These are phyloP conservation scores for Apeltes quadracus DNA, from an alignment of 2,113 vertebrate genomes.

Conservation along the genomic window DNA sequence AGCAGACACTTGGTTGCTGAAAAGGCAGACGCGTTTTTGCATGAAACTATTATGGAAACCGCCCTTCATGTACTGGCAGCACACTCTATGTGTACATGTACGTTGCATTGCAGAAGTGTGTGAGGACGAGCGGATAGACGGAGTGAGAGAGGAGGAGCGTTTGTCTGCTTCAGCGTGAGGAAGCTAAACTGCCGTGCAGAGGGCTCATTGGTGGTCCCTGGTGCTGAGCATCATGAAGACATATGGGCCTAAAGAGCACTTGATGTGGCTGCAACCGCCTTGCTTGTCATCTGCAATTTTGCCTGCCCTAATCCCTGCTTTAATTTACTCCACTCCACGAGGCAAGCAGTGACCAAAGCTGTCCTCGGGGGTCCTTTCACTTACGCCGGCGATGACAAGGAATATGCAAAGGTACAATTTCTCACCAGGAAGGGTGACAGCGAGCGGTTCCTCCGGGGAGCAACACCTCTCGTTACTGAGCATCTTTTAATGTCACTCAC, in stretches of 20 bases:
- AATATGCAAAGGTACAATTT: conserved; percentile 95
- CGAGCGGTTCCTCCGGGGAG: conserved; percentile 87
- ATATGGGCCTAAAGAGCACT: conserved; percentile 87
- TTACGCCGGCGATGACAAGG: conserved; percentile 91
- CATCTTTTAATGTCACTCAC: conserved; percentile 85
- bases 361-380: conserved; percentile 94
- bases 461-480: conserved; percentile 82
- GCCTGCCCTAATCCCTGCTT: conserved; percentile 91
- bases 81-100: neutral
- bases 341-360: conserved; percentile 85
- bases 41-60: neutral
- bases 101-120: neutral
- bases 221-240: conserved; percentile 83
- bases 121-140: neutral
- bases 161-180: conserved; percentile 56
- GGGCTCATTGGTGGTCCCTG: conserved; percentile 73
- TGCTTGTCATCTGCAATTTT: conserved; percentile 93
- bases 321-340: conserved; percentile 94
- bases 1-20: neutral
- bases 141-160: conserved; percentile 15
- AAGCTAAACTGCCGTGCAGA: conserved; percentile 63
- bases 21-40: neutral
- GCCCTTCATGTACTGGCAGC: neutral
- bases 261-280: conserved; percentile 83
- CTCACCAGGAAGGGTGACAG: conserved; percentile 93